Conservation (phyloP, 2,113 vertebrate species). For the Neotoma lepida region DNA sequence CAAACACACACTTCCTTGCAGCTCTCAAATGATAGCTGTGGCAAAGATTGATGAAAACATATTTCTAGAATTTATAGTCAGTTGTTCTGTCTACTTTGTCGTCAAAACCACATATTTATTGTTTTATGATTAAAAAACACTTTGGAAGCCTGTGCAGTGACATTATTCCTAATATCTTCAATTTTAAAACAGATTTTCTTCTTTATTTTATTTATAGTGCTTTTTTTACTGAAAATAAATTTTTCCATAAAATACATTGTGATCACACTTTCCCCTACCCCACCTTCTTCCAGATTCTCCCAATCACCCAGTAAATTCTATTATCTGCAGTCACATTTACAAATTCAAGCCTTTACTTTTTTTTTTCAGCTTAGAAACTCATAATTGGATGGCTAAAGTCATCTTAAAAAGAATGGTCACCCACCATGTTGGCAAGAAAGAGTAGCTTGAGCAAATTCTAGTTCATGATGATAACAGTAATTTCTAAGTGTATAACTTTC, state of each 20-base stretch:
- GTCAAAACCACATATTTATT: background rate
- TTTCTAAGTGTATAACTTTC: conserved; percentile 45
- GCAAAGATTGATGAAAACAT: background rate
- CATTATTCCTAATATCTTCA: background rate
- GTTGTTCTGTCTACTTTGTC: background rate
- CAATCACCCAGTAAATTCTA: background rate
- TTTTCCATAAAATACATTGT: background rate
- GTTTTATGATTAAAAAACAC: background rate
- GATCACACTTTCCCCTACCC: background rate
- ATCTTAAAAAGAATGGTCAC: background rate
- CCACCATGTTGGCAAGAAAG: background rate
- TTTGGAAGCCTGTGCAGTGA: background rate
- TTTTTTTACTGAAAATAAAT: background rate
- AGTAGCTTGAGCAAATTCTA: background rate
- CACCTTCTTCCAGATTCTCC: background rate
- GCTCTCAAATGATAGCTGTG: background rate
- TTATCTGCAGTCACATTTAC: background rate
- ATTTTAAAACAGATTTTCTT: background rate
- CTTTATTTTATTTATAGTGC: background rate
- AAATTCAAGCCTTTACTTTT: background rate
- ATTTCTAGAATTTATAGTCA: background rate
- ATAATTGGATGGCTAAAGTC: background rate
- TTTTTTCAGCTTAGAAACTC: conserved; percentile 42
- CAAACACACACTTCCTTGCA: background rate
- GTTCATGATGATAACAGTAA: conserved; percentile 1